phyloP scores from a whole-genome alignment of 2,888 invertebrate genomes.

The Atethmia centrago region DNA sequence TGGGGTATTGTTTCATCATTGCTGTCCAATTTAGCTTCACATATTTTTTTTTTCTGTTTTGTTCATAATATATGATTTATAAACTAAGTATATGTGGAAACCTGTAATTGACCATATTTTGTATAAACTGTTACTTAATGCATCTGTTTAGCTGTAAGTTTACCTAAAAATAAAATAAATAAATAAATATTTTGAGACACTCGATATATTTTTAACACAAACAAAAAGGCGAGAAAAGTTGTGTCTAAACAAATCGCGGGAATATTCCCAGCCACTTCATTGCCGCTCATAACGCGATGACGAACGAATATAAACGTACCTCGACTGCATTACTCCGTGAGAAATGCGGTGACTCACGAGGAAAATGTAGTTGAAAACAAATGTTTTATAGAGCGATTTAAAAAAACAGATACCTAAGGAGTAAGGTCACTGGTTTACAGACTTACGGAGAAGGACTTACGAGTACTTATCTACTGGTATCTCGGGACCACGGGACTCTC shows the following conservation, averaged over 20 bases:
- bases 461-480: too few relatives aligned
- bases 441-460: too few relatives aligned
- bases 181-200: background rate
- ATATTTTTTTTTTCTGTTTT: too few relatives aligned
- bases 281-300: conserved; percentile 23
- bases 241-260: conserved; percentile 4
- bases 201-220: conserved; percentile 6
- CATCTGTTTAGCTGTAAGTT: too few relatives aligned
- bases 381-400: background rate
- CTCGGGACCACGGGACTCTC: too few relatives aligned
- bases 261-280: conserved; percentile 30
- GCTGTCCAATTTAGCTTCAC: too few relatives aligned
- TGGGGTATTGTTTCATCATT: background rate
- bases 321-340: conserved; percentile 8
- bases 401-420: background rate
- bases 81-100: too few relatives aligned
- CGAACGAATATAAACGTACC: conserved; percentile 21
- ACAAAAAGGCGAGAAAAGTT: background rate
- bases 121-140: too few relatives aligned
- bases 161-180: too few relatives aligned
- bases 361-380: conserved; percentile 20
- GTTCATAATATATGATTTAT: too few relatives aligned
- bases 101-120: too few relatives aligned
- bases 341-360: conserved; percentile 43
- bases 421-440: too few relatives aligned